Percentiles rank a stretch among this genome's conserved stretches.
phyloP scores from a whole-genome alignment of 2,113 vertebrate species.

The Tor tambroides region DNA sequence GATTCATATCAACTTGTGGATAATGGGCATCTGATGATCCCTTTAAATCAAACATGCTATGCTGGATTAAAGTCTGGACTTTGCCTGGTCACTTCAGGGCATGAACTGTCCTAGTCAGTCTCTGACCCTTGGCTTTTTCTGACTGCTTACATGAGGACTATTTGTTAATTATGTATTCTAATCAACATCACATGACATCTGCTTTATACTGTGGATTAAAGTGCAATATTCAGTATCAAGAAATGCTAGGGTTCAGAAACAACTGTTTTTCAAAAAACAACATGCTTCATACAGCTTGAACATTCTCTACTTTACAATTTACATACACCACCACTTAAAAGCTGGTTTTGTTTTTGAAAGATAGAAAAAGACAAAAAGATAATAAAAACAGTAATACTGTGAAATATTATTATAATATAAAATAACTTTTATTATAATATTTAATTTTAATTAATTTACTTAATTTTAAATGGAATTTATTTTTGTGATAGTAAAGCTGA shows the following conservation, averaged over 20 bases:
- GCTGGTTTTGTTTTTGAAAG: background rate
- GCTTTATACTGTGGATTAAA: slow-evolving; percentile 2
- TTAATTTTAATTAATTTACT: background rate
- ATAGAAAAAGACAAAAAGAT: background rate
- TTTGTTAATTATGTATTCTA: background rate
- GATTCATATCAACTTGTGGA: too few relatives aligned
- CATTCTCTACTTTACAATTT: background rate
- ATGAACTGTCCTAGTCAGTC: background rate
- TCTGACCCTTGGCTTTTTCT: background rate
- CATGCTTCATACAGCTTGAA: background rate
- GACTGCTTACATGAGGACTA: background rate
- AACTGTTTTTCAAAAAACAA: background rate
- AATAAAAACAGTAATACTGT: background rate
- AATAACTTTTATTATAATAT: background rate
- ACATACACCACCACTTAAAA: background rate
- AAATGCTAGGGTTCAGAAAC: background rate
- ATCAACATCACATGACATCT: background rate
- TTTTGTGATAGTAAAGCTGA: background rate
- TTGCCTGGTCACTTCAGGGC: background rate
- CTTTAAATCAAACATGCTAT: background rate
- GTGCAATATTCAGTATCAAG: background rate
- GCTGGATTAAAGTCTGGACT: background rate
- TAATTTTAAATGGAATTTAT: background rate
- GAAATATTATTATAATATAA: background rate
- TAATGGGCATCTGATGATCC: too few relatives aligned